Conservation (phyloP, 2,797 vertebrate genomes). For the Mallotus villosus region DNA sequence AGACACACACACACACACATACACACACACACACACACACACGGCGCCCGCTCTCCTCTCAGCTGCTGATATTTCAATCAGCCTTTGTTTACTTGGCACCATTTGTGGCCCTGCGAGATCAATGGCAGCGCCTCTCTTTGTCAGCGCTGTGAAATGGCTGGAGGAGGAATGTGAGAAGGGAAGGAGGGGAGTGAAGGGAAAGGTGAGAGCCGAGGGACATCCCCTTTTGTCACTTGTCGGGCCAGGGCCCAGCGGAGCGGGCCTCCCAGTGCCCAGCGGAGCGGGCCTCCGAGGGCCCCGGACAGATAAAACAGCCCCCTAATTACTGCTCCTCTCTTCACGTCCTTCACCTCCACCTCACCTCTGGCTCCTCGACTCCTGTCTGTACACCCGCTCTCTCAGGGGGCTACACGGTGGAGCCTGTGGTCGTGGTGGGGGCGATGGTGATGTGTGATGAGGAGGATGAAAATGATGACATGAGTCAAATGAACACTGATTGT, state of each 20-base stretch:
- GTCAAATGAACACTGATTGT: too few species aligned
- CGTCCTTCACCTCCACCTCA: conserved; percentile 9
- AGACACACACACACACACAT: not conserved
- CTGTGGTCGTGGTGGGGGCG: not conserved
- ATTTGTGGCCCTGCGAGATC: conserved; percentile 25
- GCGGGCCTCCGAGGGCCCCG: not conserved
- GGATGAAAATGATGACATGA: not conserved
- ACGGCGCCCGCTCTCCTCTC: conserved; percentile 25
- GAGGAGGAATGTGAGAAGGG: conserved; percentile 32
- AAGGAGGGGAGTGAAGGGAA: not conserved
- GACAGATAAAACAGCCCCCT: not conserved
- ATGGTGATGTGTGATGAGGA: not conserved
- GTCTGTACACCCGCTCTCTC: conserved; percentile 6
- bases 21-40: conserved; percentile 1
- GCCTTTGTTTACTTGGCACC: conserved; percentile 50
- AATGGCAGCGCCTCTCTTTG: conserved; percentile 35
- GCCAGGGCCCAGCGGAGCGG: conserved; percentile 2
- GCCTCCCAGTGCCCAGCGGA: not conserved
- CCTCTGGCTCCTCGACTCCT: conserved; percentile 7
- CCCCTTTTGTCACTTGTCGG: not conserved
- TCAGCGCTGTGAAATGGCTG: conserved; percentile 32
- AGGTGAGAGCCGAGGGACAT: not conserved
- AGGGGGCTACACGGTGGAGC: not conserved
- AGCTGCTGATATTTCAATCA: conserved; percentile 43
- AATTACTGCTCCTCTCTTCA: conserved; percentile 1